Percentiles rank a stretch among this genome's conserved stretches.
Conservation (phyloP, 2,888 invertebrate genomes). For the Amiota communis region DNA sequence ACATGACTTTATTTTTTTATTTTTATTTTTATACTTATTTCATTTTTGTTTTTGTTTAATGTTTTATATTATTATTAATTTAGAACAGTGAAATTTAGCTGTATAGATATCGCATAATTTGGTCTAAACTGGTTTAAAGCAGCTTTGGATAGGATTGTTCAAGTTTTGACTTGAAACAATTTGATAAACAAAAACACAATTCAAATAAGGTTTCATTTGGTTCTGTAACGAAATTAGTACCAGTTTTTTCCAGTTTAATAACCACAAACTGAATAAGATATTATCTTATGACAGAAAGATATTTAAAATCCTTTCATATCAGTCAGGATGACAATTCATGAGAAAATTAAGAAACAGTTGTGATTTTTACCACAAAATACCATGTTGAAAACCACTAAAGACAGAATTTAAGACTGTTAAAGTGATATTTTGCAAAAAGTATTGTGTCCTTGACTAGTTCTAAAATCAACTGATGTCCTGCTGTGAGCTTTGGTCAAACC, state of each 20-base stretch:
- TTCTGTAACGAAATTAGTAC: too few relatives aligned
- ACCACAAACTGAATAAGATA: too few relatives aligned
- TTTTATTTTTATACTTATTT: not conserved
- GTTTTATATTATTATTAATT: not conserved
- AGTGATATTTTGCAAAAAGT: not conserved
- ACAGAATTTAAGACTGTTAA: slow-evolving; percentile 14
- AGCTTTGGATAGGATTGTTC: too few relatives aligned
- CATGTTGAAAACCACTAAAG: slow-evolving; percentile 29
- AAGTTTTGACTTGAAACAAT: too few relatives aligned
- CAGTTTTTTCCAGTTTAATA: too few relatives aligned
- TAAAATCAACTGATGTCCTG: not conserved
- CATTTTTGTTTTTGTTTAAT: not conserved
- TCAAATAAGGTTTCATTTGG: too few relatives aligned
- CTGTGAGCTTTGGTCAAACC: slow-evolving; percentile 7
- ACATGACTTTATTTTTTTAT: not conserved
- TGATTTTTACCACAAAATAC: slow-evolving; percentile 28
- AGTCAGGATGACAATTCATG: too few relatives aligned
- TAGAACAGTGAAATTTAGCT: not conserved
- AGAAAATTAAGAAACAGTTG: slow-evolving; percentile 31
- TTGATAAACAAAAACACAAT: too few relatives aligned
- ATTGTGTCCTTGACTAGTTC: slow-evolving; percentile 17
- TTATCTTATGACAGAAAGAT: too few relatives aligned
- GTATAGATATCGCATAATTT: not conserved
- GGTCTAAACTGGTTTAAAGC: too few relatives aligned
- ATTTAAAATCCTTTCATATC: too few relatives aligned